Conservation (phyloP, 2,888 invertebrate species). For the Nesidiocoris tenuis region DNA sequence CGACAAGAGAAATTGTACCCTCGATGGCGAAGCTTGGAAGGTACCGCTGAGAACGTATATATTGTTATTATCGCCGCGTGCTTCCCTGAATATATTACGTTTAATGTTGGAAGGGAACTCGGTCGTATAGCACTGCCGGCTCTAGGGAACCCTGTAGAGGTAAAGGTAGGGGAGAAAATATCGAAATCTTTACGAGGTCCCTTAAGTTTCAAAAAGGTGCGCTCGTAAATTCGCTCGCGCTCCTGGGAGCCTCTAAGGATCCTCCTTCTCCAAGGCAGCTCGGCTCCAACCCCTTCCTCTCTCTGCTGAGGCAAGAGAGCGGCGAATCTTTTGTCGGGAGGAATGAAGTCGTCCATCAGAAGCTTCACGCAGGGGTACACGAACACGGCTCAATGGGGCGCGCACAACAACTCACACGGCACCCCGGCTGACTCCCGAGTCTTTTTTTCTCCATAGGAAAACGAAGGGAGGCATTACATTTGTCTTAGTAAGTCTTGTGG, state of each 20-base stretch:
- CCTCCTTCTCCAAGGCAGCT: background rate
- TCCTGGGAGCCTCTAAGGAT: background rate
- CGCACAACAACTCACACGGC: background rate
- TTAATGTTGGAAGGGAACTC: background rate
- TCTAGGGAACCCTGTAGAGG: background rate
- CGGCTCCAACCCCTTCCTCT: background rate
- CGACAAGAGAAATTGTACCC: background rate
- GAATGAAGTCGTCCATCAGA: background rate
- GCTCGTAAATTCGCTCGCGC: slow-evolving; percentile 20
- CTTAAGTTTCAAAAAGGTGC: slow-evolving; percentile 32
- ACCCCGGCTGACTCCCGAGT: background rate
- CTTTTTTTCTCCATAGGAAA: background rate
- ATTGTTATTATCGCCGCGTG: slow-evolving; percentile 19
- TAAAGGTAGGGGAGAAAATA: background rate
- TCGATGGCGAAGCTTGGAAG: background rate
- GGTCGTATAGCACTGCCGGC: background rate
- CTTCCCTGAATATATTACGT: slow-evolving; percentile 21
- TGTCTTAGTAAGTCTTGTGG: background rate
- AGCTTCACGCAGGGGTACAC: background rate
- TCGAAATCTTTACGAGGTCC: slow-evolving; percentile 27
- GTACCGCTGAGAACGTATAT: background rate
- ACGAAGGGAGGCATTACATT: background rate
- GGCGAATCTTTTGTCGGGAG: background rate
- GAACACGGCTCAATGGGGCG: too few relatives aligned
- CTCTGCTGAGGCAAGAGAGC: background rate